Evolutionary conservation across 2,888 invertebrate genomes (phyloP), one percentile per base, ranked within the genome.

Genomic region (Idaea straminata): DNA sequence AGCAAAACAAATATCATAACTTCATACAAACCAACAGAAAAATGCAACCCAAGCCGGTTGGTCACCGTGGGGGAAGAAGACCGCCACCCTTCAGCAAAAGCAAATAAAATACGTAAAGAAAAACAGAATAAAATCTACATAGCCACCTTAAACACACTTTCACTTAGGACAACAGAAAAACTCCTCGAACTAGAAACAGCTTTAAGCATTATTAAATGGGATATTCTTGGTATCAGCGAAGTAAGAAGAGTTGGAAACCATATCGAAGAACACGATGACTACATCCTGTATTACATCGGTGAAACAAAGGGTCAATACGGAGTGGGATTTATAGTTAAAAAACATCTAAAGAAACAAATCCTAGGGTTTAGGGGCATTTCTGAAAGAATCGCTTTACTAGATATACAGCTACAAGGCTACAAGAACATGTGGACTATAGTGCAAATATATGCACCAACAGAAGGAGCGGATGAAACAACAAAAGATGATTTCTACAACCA

Each of bases 181-280:
- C 38, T 62, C 6, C 7, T 47, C 35, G 62, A 62, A 62, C 47
- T 74, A 62, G 65, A 66, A 38, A 57, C 62, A 13, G 69, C 73
- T 1, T 25, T 72, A 13, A 47, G 61, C 35, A 25, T 36, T 15
- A 61, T 75, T 16, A 69, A 73, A 57, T 73, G 73, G 72, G 74
- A 74, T 34, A 69, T 73, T 13, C 67, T 74, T 38, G 72, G 75
- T 7, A 57, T 75, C 35, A 61, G 66, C 3, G 75, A 73, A 65
- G 67, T 64, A 25, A 71, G 73, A 69, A 67, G 70, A 69, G 61
- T 63, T 61, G 72, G 72, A 3, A 64, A 72, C 59, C 34, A 34
- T 16, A 74, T 74, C 35, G 66, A 68, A 69, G 74, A 75, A 67
- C 66, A 74, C 38, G 15, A 66, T 2, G 67, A 77, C 15, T 74